These are phyloP conservation scores for Saxidomus purpurata DNA, from an alignment of 1,140 invertebrate genomes.

Conservation along the genomic window DNA sequence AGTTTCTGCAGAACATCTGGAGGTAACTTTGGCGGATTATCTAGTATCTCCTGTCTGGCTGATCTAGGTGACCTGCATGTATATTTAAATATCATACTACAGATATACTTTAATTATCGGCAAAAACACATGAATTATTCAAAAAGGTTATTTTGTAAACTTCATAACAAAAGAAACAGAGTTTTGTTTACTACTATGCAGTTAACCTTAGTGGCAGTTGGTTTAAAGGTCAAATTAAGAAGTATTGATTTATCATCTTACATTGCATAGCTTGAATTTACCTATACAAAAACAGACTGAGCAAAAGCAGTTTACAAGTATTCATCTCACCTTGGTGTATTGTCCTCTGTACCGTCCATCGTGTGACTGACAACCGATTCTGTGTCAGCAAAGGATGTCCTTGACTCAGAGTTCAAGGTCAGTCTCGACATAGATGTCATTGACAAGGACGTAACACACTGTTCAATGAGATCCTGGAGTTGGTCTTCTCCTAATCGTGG, in stretches of 20 bases:
- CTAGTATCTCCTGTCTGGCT: slow-evolving; percentile 67
- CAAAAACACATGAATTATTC: too few species aligned
- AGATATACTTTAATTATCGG: background rate
- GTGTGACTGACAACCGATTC: slow-evolving; percentile 45
- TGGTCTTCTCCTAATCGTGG: slow-evolving; percentile 75
- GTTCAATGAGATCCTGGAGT: slow-evolving; percentile 75
- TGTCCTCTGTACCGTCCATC: slow-evolving; percentile 37
- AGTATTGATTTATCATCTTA: too few species aligned
- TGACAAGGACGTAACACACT: slow-evolving; percentile 78
- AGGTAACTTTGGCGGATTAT: slow-evolving; percentile 75
- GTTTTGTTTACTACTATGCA: too few species aligned
- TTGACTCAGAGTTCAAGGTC: slow-evolving; percentile 43
- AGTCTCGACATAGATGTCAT: slow-evolving; percentile 56
- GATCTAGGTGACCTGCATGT: slow-evolving; percentile 67
- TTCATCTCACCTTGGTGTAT: slow-evolving; percentile 48
- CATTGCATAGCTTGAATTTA: too few species aligned
- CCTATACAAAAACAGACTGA: too few species aligned
- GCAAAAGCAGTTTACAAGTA: too few species aligned
- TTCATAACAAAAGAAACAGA: too few species aligned
- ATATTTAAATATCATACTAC: background rate
- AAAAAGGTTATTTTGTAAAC: too few species aligned
- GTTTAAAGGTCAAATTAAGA: too few species aligned
- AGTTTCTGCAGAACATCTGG: slow-evolving; percentile 78
- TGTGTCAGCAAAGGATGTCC: slow-evolving; percentile 58
- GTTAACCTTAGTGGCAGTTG: too few species aligned